Conservation (phyloP, 2,888 invertebrate species). For the Eristalis pertinax region DNA sequence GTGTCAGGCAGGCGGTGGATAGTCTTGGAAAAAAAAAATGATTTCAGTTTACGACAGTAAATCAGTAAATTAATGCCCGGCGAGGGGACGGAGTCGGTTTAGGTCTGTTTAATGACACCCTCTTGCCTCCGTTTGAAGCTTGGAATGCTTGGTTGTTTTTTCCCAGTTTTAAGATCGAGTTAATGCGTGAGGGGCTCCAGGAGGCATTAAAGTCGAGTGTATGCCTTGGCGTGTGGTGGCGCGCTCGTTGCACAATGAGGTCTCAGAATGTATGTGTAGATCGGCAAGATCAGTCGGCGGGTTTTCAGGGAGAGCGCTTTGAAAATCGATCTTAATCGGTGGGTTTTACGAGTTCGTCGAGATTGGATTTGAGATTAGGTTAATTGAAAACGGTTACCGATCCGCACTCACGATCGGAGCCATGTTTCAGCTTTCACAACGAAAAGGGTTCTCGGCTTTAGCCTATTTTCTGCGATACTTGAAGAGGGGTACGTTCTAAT, state of each 20-base stretch:
- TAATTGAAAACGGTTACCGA: too few relatives aligned
- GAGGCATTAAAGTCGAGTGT: neutral
- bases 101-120: constrained; percentile 34
- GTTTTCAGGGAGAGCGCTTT: neutral
- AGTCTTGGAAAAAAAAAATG: constrained; percentile 35
- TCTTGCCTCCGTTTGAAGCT: constrained; percentile 13
- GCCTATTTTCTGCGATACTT: too few relatives aligned
- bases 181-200: neutral
- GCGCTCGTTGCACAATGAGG: too few relatives aligned
- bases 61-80: constrained; percentile 61
- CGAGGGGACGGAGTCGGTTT: neutral
- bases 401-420: too few relatives aligned
- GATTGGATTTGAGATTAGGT: too few relatives aligned
- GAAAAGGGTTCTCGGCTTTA: too few relatives aligned
- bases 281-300: too few relatives aligned
- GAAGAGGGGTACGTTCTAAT: too few relatives aligned
- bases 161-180: neutral
- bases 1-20: neutral
- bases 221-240: too few relatives aligned
- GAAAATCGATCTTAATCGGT: constrained; percentile 14
- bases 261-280: too few relatives aligned
- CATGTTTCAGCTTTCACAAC: too few relatives aligned
- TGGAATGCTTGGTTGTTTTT: neutral
- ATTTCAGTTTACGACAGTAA: constrained; percentile 60
- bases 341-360: neutral